Evolutionary conservation across 1,140 invertebrate genomes (phyloP).

Genomic region (Monochamus saltuarius): DNA sequence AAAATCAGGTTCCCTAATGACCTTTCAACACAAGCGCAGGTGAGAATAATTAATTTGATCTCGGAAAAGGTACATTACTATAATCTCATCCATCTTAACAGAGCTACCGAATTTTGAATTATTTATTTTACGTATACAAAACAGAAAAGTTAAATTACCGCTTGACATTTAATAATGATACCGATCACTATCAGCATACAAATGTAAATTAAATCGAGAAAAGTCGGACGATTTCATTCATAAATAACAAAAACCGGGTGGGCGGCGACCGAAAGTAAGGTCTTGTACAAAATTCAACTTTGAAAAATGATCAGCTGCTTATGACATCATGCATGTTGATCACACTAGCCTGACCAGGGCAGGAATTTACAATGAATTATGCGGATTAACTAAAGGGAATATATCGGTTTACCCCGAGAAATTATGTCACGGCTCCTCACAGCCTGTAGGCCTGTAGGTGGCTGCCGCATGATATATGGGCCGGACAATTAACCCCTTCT

Average conservation of each 20-base stretch:
- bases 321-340: constrained; percentile 29
- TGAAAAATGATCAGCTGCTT: constrained; percentile 34
- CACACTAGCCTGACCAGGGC: constrained; percentile 18
- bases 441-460: constrained; percentile 13
- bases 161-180: constrained; percentile 10
- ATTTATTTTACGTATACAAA: too few relatives aligned
- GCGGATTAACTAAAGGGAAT: constrained; percentile 28
- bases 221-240: constrained; percentile 10
- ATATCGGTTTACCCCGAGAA: constrained; percentile 4
- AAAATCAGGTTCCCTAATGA: too few relatives aligned
- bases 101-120: too few relatives aligned
- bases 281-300: constrained; percentile 27
- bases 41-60: too few relatives aligned
- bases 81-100: too few relatives aligned
- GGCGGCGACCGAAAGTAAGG: constrained; percentile 19
- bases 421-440: too few relatives aligned
- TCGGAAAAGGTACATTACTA: too few relatives aligned
- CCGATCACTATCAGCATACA: constrained; percentile 6
- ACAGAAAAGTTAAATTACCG: constrained; percentile 13
- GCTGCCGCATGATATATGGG: constrained; percentile 12
- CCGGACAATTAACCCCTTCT: constrained; percentile 20
- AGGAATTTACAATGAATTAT: constrained; percentile 29
- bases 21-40: too few relatives aligned
- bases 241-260: constrained; percentile 17
- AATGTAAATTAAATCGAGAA: constrained; percentile 22